These are phyloP conservation scores for Listronotus bonariensis DNA, from an alignment of 1,140 invertebrate species.

Conservation along the genomic window DNA sequence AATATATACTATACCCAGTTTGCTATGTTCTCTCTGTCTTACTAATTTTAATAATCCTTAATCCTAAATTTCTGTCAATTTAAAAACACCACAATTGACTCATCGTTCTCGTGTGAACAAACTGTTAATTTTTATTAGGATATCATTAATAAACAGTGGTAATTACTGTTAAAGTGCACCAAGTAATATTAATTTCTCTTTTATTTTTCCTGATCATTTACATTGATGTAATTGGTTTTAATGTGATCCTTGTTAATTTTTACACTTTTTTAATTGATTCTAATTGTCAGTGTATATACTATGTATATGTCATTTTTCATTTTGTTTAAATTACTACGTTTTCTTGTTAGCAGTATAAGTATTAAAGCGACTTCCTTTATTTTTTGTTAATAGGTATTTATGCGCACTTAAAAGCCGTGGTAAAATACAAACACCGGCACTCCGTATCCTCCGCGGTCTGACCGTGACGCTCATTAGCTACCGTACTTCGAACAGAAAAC, in stretches of 20 bases:
- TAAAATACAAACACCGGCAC: too few species aligned
- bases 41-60: too few species aligned
- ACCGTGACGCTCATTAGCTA: too few species aligned
- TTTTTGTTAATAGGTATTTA: too few species aligned
- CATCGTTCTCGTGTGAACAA: slow-evolving; percentile 31
- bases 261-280: slow-evolving; percentile 34
- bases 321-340: slow-evolving; percentile 1
- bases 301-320: slow-evolving; percentile 1
- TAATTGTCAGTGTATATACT: slow-evolving; percentile 23
- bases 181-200: slow-evolving; percentile 37
- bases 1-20: too few species aligned
- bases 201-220: slow-evolving; percentile 39
- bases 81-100: slow-evolving; percentile 1
- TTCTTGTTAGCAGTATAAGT: too few species aligned
- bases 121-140: slow-evolving; percentile 33
- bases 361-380: too few species aligned
- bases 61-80: not conserved
- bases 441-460: too few species aligned
- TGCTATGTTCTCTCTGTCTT: too few species aligned
- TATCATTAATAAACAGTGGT: slow-evolving; percentile 34
- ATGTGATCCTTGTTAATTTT: slow-evolving; percentile 36
- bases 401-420: too few species aligned
- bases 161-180: slow-evolving; percentile 38
- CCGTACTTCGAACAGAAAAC: too few species aligned
- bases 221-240: slow-evolving; percentile 39